Evolutionary conservation across 2,888 invertebrate genomes (phyloP).

Genomic region (Hydroisotoma schaefferi): DNA sequence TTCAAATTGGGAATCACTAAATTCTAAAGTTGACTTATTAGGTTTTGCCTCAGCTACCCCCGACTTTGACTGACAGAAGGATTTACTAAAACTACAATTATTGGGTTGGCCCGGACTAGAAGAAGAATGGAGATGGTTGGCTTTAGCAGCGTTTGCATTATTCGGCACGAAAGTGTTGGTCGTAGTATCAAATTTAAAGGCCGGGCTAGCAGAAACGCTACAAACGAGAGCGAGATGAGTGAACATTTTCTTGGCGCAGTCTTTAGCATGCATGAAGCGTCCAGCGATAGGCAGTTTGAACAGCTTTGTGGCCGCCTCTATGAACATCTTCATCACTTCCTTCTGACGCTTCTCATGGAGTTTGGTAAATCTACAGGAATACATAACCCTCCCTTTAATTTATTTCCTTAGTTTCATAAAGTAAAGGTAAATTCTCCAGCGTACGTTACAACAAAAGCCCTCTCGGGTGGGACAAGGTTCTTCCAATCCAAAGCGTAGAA

Average conservation of each 20-base stretch:
- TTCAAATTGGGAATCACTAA: too few species aligned
- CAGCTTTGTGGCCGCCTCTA: not conserved
- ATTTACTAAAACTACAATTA: too few species aligned
- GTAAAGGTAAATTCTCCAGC: too few species aligned
- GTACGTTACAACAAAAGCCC: conserved; percentile 14
- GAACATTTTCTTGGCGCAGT: not conserved
- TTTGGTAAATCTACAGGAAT: not conserved
- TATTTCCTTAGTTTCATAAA: too few species aligned
- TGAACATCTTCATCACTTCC: not conserved
- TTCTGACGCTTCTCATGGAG: not conserved
- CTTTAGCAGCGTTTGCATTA: too few species aligned
- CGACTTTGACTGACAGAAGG: too few species aligned
- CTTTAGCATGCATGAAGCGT: not conserved
- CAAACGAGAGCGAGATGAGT: conserved; percentile 4
- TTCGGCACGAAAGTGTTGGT: not conserved
- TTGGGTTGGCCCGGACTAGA: too few species aligned
- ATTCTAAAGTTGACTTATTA: too few species aligned
- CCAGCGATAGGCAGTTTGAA: not conserved
- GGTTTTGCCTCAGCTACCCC: too few species aligned
- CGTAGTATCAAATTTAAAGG: too few species aligned
- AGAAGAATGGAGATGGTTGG: too few species aligned
- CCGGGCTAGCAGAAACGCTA: too few species aligned
- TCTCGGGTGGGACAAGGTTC: conserved; percentile 1
- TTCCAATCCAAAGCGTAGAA: conserved; percentile 10
- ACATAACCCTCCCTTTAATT: not conserved